phyloP scores from a whole-genome alignment of 2,888 invertebrate genomes.

The Netelia fuscicornis region DNA sequence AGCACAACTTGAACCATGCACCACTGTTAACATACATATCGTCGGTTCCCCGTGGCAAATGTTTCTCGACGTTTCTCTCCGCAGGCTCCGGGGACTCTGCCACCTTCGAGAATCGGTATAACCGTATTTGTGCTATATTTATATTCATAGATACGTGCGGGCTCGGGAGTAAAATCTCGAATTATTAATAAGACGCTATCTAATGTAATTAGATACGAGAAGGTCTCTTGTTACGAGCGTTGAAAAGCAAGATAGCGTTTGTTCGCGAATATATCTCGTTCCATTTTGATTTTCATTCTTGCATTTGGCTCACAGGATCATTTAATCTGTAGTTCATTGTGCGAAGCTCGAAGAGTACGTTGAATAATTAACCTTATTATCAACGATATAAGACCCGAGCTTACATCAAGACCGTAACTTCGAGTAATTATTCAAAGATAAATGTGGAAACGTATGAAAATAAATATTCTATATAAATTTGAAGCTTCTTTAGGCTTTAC shows the following conservation, averaged over 20 bases:
- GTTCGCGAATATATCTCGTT: conserved; percentile 33
- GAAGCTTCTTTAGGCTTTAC: too few species aligned
- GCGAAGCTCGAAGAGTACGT: too few species aligned
- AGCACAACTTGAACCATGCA: conserved; percentile 53
- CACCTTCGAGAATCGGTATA: conserved; percentile 7
- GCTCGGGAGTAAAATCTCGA: conserved; percentile 72
- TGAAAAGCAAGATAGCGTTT: conserved; percentile 63
- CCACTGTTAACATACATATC: conserved; percentile 64
- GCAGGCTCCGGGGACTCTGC: conserved; percentile 45
- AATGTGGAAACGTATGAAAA: too few species aligned
- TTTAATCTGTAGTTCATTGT: too few species aligned
- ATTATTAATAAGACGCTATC: conserved; percentile 85
- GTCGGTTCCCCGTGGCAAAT: conserved; percentile 52
- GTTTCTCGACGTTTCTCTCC: conserved; percentile 54
- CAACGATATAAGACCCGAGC: too few species aligned
- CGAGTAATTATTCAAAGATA: too few species aligned
- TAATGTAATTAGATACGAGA: conserved; percentile 83
- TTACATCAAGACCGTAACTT: too few species aligned
- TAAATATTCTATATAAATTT: too few species aligned
- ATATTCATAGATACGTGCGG: conserved; percentile 61
- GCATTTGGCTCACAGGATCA: too few species aligned
- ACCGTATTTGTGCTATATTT: conserved; percentile 5
- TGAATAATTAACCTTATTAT: too few species aligned
- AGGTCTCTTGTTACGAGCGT: conserved; percentile 72
- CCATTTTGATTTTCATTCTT: conserved; percentile 23